Conservation (phyloP, 2,888 invertebrate species). For the Drosophila birchii region DNA sequence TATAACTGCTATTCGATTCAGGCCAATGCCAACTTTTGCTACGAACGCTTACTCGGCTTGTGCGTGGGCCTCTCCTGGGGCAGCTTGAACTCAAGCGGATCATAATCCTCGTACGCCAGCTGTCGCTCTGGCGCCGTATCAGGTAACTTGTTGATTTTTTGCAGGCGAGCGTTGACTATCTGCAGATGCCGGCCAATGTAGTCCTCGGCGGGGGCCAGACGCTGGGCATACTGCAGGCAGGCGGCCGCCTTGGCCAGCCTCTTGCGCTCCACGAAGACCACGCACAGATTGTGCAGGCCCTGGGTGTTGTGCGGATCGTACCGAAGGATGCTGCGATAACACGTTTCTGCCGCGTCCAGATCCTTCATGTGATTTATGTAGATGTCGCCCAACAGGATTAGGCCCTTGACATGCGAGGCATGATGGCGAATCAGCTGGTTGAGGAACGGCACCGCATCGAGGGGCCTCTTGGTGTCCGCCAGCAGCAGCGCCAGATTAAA, state of each 20-base stretch:
- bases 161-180: conserved; percentile 88
- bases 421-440: conserved; percentile 95
- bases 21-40: conserved; percentile 45
- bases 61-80: conserved; percentile 35
- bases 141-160: conserved; percentile 82
- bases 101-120: conserved; percentile 82
- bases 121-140: conserved; percentile 81
- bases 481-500: conserved; percentile 96
- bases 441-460: conserved; percentile 96
- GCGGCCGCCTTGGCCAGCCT: conserved; percentile 93
- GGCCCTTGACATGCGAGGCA: conserved; percentile 96
- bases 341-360: conserved; percentile 97
- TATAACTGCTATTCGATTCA: not conserved
- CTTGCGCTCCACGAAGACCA: conserved; percentile 96
- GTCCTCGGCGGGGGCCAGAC: conserved; percentile 94
- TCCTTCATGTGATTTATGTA: conserved; percentile 98
- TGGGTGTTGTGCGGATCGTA: conserved; percentile 96
- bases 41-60: conserved; percentile 58
- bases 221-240: conserved; percentile 92
- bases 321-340: conserved; percentile 94
- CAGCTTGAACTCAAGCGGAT: conserved; percentile 82
- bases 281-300: conserved; percentile 97
- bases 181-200: conserved; percentile 95
- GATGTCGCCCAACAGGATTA: conserved; percentile 96
- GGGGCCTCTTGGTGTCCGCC: conserved; percentile 94